Evolutionary conservation across 92 coral and sea anemone genomes (phyloP), one percentile per base, ranked within the genome.

Genomic region (Porites cylindrica): DNA sequence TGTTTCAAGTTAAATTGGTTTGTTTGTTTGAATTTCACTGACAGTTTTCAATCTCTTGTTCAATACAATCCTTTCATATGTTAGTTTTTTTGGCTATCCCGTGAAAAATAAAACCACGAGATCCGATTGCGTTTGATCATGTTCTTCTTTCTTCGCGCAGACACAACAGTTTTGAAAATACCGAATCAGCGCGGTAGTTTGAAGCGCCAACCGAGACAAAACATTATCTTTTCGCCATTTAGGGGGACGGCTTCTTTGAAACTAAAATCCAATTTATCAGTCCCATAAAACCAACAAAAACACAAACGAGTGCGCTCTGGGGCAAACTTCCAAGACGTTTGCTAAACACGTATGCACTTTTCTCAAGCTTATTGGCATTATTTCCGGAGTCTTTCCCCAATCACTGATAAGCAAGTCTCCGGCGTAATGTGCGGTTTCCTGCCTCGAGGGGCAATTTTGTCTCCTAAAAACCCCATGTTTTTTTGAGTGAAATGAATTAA

Each of bases 251-350:
- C 69, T 43, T 70, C 86, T 70, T 69, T 60, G 77, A 54, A 24
- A 70, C 29, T 70, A 11, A 74, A 82, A 56, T 29, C 66, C 77
- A 70, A 70, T 82, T 82, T 70, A 72, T 47, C 77, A 82, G 13
- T 58, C 29, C 16, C 10, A 3, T 23, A 81, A 79, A 63, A 70
- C 77, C 53, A 68, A 70, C 68, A 43, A 64, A 82, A 51, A 82
- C 69, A 70, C 60, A 12, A 17, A 7, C 12, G 29, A 18, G 69
- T 29, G 5, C 68, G 17, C 69, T 70, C 77, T 12, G 29, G 21
- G 78, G 60, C 17, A 32, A 23, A 17, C 52, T 72, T 52, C 50
- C 29, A 63, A 60, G 75, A 59, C 24, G 47, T 51, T 64, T 70
- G 72, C 80, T 16, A 58, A 38, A 59, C 47, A 38, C 47, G 47